phyloP scores from a whole-genome alignment of 2,113 vertebrate genomes.

The Galbula dea region DNA sequence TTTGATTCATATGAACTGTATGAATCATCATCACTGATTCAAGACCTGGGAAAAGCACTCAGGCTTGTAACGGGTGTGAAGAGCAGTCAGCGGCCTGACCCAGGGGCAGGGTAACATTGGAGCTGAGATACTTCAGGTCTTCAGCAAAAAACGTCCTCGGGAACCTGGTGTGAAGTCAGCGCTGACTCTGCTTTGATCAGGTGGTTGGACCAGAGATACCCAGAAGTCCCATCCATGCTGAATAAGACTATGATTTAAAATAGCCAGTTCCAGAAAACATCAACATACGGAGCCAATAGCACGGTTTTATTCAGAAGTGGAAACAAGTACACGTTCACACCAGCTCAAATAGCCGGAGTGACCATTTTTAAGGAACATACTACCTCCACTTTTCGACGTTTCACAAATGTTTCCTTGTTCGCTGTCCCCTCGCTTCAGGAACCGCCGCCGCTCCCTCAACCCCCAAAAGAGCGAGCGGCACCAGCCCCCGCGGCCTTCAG shows the following conservation, averaged over 20 bases:
- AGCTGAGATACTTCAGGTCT: not conserved
- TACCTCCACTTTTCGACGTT: accelerated
- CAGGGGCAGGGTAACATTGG: not conserved
- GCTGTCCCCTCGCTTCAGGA: accelerated
- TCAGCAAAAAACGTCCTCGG: not conserved
- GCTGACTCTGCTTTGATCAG: not conserved
- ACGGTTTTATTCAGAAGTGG: not conserved
- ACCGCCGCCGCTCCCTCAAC: accelerated
- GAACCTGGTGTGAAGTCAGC: not conserved
- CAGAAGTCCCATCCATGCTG: not conserved
- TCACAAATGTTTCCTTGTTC: not conserved
- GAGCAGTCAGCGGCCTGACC: not conserved
- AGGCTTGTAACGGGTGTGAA: not conserved
- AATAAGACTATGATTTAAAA: not conserved
- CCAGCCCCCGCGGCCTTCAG: accelerated
- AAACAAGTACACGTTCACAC: not conserved
- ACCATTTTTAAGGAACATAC: too few relatives aligned
- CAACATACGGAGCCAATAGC: not conserved
- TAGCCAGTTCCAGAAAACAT: not conserved
- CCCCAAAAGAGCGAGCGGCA: accelerated
- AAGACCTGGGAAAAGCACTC: not conserved
- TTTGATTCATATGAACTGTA: accelerated
- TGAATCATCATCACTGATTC: not conserved
- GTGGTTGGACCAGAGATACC: not conserved
- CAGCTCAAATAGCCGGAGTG: accelerated